These are phyloP conservation scores for Gymnocheta viridis DNA, from an alignment of 2,888 invertebrate species.

Conservation along the genomic window DNA sequence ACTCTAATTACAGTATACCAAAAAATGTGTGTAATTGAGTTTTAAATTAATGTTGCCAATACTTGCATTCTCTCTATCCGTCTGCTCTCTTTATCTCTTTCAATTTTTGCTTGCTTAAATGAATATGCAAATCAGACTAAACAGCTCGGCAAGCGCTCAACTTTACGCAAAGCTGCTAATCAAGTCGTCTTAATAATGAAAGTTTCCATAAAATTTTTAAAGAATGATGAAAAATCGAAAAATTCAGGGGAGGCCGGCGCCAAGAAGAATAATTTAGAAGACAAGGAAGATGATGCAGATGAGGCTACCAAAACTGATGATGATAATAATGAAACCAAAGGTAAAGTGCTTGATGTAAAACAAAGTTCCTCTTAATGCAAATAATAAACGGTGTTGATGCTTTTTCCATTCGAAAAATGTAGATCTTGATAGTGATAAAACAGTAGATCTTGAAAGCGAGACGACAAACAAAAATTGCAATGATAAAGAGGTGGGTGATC, in stretches of 20 bases:
- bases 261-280: slow-evolving; percentile 33
- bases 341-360: slow-evolving; percentile 30
- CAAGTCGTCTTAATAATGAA: slow-evolving; percentile 64
- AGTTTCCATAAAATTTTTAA: slow-evolving; percentile 69
- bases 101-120: slow-evolving; percentile 55
- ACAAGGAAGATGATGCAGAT: slow-evolving; percentile 61
- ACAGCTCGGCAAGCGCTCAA: slow-evolving; percentile 53
- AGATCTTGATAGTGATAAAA: slow-evolving; percentile 28
- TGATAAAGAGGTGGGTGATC: slow-evolving; percentile 39
- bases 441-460: slow-evolving; percentile 28
- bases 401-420: slow-evolving; percentile 3
- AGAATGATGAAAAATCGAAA: slow-evolving; percentile 59
- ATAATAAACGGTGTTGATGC: background rate
- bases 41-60: slow-evolving; percentile 48
- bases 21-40: slow-evolving; percentile 42
- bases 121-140: slow-evolving; percentile 55
- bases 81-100: slow-evolving; percentile 45
- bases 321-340: slow-evolving; percentile 30
- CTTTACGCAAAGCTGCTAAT: slow-evolving; percentile 54
- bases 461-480: background rate
- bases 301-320: slow-evolving; percentile 63
- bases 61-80: slow-evolving; percentile 33
- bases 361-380: background rate
- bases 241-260: slow-evolving; percentile 23
- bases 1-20: slow-evolving; percentile 1